These are phyloP conservation scores for Coenobita brevimanus DNA, from an alignment of 1,140 invertebrate genomes.

Conservation along the genomic window DNA sequence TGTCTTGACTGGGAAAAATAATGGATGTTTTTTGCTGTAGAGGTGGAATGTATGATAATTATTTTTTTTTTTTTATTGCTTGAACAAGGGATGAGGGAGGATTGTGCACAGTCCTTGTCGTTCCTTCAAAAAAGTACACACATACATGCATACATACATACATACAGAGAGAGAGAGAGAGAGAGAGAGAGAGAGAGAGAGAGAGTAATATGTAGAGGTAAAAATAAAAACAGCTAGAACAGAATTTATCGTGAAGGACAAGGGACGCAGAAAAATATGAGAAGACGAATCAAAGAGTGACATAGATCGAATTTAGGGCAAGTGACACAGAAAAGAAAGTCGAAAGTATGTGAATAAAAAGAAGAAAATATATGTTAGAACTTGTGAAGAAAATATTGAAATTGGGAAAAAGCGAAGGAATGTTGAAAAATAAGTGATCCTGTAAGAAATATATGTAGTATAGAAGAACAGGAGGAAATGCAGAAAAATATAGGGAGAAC, in stretches of 20 bases:
- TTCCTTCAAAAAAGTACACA: too few relatives aligned
- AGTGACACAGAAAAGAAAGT: background rate
- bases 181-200: background rate
- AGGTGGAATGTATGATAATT: too few relatives aligned
- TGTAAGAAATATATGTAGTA: background rate
- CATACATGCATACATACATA: too few relatives aligned
- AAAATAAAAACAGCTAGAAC: background rate
- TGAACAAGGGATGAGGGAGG: too few relatives aligned
- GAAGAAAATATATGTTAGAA: too few relatives aligned
- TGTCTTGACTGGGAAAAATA: too few relatives aligned
- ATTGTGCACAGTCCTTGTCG: too few relatives aligned
- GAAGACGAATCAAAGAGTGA: background rate
- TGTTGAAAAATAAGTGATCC: background rate
- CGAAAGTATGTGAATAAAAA: too few relatives aligned
- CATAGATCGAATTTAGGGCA: background rate
- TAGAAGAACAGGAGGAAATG: background rate
- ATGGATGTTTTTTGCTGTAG: too few relatives aligned
- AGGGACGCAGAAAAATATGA: background rate
- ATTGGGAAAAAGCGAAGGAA: background rate
- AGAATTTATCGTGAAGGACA: background rate
- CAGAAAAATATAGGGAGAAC: background rate
- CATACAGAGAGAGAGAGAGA: too few relatives aligned
- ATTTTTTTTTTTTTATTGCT: too few relatives aligned
- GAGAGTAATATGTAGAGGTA: too few relatives aligned
- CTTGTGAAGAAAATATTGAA: background rate